Percentiles rank a stretch among this genome's conserved stretches.
These are phyloP conservation scores for Strongylocentrotus purpuratus DNA, from an alignment of 35 echinoderm and acorn worm species.

Conservation along the genomic window DNA sequence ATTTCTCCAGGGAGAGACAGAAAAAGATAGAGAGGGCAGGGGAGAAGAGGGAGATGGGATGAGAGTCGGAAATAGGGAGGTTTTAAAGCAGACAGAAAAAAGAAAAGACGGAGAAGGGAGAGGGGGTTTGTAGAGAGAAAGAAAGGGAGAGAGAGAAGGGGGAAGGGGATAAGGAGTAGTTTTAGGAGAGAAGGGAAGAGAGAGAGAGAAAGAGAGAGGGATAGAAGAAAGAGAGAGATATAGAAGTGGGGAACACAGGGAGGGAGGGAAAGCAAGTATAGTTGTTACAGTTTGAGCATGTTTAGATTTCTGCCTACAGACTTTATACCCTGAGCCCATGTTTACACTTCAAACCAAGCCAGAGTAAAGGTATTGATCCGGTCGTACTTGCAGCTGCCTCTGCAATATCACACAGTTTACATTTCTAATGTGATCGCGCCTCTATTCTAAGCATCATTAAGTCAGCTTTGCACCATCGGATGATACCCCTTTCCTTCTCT, in stretches of 20 bases:
- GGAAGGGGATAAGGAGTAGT: too few species aligned
- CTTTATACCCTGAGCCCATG: background rate
- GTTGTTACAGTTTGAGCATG: background rate
- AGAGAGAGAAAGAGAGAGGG: too few species aligned
- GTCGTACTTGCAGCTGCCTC: constrained; percentile 2
- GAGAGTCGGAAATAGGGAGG: background rate
- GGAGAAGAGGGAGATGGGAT: background rate
- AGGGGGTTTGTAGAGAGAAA: too few species aligned
- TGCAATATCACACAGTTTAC: constrained; percentile 7
- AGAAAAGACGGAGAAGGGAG: too few species aligned
- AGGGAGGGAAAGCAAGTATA: background rate
- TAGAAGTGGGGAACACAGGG: too few species aligned
- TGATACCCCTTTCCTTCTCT: background rate
- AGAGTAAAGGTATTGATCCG: background rate
- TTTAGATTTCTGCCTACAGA: background rate
- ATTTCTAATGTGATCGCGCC: background rate
- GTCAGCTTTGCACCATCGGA: background rate
- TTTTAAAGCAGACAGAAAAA: too few species aligned
- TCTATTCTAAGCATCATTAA: background rate
- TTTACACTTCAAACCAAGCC: background rate
- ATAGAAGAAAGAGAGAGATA: background rate
- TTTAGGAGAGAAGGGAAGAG: too few species aligned
- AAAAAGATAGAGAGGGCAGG: background rate
- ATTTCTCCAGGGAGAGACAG: background rate
- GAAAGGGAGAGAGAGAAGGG: too few species aligned